phyloP scores from a whole-genome alignment of 2,797 vertebrate species.

The Gallinago stenura region DNA sequence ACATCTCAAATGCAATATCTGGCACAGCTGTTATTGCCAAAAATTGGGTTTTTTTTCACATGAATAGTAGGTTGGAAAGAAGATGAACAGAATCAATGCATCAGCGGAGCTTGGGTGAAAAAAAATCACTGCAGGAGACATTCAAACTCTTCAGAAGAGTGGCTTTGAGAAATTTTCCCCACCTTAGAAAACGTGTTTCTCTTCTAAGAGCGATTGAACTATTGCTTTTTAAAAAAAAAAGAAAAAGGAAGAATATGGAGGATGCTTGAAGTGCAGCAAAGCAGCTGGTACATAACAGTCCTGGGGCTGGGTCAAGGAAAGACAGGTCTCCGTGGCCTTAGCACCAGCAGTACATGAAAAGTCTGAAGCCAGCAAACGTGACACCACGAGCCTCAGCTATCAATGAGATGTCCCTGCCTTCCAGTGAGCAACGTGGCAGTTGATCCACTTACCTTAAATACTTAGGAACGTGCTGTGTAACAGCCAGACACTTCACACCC shows the following conservation, averaged over 20 bases:
- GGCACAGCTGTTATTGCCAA: not conserved
- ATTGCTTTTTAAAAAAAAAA: not conserved
- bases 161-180: not conserved
- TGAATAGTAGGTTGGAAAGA: not conserved
- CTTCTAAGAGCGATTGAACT: not conserved
- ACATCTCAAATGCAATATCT: not conserved
- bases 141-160: not conserved
- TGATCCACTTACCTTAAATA: not conserved
- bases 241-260: not conserved
- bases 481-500: not conserved
- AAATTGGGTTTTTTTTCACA: not conserved
- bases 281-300: not conserved
- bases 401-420: not conserved
- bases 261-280: not conserved
- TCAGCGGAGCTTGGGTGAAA: not conserved
- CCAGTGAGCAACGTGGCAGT: not conserved
- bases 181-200: not conserved
- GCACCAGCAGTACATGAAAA: not conserved
- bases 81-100: not conserved
- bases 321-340: not conserved
- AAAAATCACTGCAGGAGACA: not conserved
- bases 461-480: accelerated
- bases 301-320: not conserved
- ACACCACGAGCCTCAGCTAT: not conserved
- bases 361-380: not conserved